Conservation (phyloP, 53 echinoderm and acorn worm species). For the Arbacia lixula region DNA sequence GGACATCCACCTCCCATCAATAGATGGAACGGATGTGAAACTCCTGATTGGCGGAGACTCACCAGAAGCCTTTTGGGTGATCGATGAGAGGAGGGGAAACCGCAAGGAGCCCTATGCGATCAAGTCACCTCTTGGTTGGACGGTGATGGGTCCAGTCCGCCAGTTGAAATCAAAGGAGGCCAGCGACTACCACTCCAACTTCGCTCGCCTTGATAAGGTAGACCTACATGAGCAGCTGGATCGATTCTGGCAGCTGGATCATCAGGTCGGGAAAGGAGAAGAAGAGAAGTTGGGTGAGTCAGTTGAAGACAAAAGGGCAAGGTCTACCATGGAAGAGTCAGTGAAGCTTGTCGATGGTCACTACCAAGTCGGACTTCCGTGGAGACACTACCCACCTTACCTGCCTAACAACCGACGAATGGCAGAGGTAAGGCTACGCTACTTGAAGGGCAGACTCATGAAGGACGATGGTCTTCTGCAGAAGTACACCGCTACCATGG, state of each 20-base stretch:
- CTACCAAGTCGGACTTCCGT: slow-evolving; percentile 49
- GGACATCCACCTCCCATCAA: slow-evolving; percentile 37
- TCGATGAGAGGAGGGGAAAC: slow-evolving; percentile 51
- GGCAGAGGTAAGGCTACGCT: slow-evolving; percentile 48
- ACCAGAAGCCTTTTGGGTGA: slow-evolving; percentile 66
- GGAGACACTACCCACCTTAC: slow-evolving; percentile 22
- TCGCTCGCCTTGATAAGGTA: neutral
- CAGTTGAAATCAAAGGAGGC: neutral
- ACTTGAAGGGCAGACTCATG: slow-evolving; percentile 21
- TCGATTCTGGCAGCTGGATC: slow-evolving; percentile 63
- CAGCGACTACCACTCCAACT: neutral
- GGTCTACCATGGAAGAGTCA: slow-evolving; percentile 52
- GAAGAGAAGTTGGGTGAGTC: slow-evolving; percentile 61
- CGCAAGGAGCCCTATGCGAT: slow-evolving; percentile 64
- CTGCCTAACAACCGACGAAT: slow-evolving; percentile 38
- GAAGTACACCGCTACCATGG: slow-evolving; percentile 24
- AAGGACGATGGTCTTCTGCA: slow-evolving; percentile 37
- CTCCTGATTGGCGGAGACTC: slow-evolving; percentile 59
- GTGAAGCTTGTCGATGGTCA: slow-evolving; percentile 46
- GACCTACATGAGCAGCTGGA: slow-evolving; percentile 49
- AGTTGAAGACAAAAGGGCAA: slow-evolving; percentile 59
- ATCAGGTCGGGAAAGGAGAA: neutral
- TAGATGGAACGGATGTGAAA: slow-evolving; percentile 9
- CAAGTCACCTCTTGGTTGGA: slow-evolving; percentile 55
- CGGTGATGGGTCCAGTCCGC: slow-evolving; percentile 42